phyloP scores from a whole-genome alignment of 2,888 invertebrate genomes.

The Platerodrilus igneus region DNA sequence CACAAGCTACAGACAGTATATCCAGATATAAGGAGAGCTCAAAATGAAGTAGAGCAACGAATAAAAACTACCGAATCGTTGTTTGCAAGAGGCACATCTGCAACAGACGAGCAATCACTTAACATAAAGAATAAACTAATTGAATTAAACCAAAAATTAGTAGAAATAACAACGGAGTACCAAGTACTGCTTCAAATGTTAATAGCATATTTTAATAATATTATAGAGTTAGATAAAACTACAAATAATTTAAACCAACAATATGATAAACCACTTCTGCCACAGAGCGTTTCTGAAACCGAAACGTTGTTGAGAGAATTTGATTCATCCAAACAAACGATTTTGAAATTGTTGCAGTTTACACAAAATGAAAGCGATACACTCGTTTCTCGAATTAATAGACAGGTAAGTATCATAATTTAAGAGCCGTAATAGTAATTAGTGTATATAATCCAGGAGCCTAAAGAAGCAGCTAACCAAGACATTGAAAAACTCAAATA shows the following conservation, averaged over 20 bases:
- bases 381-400: constrained; percentile 62
- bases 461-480: constrained; percentile 59
- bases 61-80: constrained; percentile 64
- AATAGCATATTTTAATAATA: constrained; percentile 65
- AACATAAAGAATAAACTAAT: constrained; percentile 62
- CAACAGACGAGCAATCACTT: constrained; percentile 52
- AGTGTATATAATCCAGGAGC: constrained; percentile 50
- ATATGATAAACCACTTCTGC: constrained; percentile 41
- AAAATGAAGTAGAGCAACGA: constrained; percentile 62
- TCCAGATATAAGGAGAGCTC: constrained; percentile 59
- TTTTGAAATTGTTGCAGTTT: constrained; percentile 62
- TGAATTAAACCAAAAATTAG: constrained; percentile 62
- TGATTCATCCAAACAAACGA: constrained; percentile 59
- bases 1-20: constrained; percentile 54
- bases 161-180: constrained; percentile 66
- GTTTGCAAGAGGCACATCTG: constrained; percentile 56
- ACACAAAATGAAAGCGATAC: constrained; percentile 64
- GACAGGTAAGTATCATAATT: constrained; percentile 52
- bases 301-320: constrained; percentile 59
- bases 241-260: constrained; percentile 56
- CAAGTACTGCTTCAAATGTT: constrained; percentile 64
- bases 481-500: constrained; percentile 66
- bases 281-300: constrained; percentile 50
- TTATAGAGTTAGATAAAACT: constrained; percentile 58
- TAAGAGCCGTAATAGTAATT: too few relatives aligned